These are phyloP conservation scores for Aspidoscelis tigris DNA, from an alignment of 2,113 vertebrate genomes.

Conservation along the genomic window DNA sequence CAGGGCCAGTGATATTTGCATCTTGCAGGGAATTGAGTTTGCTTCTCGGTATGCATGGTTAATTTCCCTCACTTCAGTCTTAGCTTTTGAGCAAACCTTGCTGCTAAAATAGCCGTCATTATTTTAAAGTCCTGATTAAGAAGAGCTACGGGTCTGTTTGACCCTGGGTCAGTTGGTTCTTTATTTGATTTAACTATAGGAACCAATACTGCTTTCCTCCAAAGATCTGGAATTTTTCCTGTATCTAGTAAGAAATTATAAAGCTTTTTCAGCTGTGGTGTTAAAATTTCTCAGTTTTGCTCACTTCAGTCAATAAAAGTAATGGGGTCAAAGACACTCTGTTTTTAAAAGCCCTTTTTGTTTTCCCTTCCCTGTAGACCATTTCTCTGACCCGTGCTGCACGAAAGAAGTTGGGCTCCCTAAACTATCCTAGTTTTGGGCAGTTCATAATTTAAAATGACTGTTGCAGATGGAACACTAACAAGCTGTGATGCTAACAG, in stretches of 20 bases:
- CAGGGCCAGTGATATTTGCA: not conserved
- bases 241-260: too few relatives aligned
- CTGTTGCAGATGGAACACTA: not conserved
- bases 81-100: too few relatives aligned
- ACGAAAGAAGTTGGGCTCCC: not conserved
- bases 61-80: not conserved
- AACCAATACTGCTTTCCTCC: too few relatives aligned
- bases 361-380: not conserved
- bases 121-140: too few relatives aligned
- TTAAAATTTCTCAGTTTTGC: not conserved
- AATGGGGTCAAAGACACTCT: not conserved
- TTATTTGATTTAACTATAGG: too few relatives aligned
- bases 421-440: not conserved
- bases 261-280: too few relatives aligned
- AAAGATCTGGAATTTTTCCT: too few relatives aligned
- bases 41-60: too few relatives aligned
- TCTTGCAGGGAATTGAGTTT: not conserved
- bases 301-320: not conserved
- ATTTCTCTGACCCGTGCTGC: not conserved
- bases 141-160: too few relatives aligned
- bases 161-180: too few relatives aligned
- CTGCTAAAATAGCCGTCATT: too few relatives aligned
- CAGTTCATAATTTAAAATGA: not conserved
- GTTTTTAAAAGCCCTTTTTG: not conserved
- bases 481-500: not conserved